Conservation (phyloP, 2,888 invertebrate species). For the Anthrax anthrax region DNA sequence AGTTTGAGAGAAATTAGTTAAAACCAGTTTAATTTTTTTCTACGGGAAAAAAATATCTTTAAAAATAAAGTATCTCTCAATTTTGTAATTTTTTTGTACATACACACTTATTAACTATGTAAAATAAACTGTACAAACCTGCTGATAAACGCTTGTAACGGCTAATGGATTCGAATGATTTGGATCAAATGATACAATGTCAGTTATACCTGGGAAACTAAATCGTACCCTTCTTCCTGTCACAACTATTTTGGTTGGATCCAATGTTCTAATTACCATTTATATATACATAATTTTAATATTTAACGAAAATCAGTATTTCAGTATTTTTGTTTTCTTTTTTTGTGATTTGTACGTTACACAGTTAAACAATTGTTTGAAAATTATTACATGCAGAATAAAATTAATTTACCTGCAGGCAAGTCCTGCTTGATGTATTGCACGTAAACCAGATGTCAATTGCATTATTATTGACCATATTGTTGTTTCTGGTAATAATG, state of each 20-base stretch:
- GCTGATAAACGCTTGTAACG: slow-evolving; percentile 55
- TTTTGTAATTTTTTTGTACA: background rate
- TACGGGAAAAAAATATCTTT: too few species aligned
- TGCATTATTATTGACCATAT: slow-evolving; percentile 95
- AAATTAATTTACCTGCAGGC: slow-evolving; percentile 48
- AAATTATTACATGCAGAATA: too few species aligned
- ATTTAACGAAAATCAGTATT: too few species aligned
- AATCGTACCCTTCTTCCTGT: slow-evolving; percentile 65
- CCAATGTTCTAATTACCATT: slow-evolving; percentile 51
- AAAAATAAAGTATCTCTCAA: background rate
- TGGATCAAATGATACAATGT: slow-evolving; percentile 63
- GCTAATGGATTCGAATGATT: slow-evolving; percentile 49
- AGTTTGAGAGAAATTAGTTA: too few species aligned
- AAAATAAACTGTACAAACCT: slow-evolving; percentile 26
- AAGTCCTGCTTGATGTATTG: slow-evolving; percentile 63
- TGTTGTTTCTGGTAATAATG: slow-evolving; percentile 71
- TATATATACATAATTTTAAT: background rate
- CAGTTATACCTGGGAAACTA: slow-evolving; percentile 67
- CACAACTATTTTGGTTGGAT: slow-evolving; percentile 82
- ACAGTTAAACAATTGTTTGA: background rate
- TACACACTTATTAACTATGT: too few species aligned
- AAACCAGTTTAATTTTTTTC: too few species aligned
- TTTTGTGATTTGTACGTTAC: background rate
- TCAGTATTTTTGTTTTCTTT: background rate
- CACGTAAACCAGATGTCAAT: slow-evolving; percentile 80